Base-by-base conservation (phyloP, 2,113 vertebrate species). In the Blennius ocellaris region DNA sequence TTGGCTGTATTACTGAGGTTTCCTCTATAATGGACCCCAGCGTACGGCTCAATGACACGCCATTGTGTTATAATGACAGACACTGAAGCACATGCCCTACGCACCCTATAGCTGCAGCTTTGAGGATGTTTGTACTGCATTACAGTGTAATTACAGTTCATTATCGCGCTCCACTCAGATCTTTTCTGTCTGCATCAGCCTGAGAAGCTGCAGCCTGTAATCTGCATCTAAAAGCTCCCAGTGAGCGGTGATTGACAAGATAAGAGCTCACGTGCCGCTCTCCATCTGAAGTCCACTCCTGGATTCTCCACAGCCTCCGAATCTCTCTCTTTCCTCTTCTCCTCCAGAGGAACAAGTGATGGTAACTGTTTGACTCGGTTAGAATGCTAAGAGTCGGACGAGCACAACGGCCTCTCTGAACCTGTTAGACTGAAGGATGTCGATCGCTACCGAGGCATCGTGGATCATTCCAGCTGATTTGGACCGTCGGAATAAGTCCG, bases 341-440 rank as follows among this genome's bases (percentile, higher is more conserved):
- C 4, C 21, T 30, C 21, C 39, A 76, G 36, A 61, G 51, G 68
- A 73, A 81, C 55, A 60, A 80, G 51, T 21, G 12, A 60, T 44
- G 38, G 40, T 47, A 61, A 61, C 76, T 58, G 50, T 77, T 56
- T 77, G 68, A 86, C 83, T 69, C 73, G 77, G 84, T 81, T 74
- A 78, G 17, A 75, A 78, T 69, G 87, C 83, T 83, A 84, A 41
- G 56, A 78, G 37, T 59, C 45, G 76, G 72, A 86, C 89, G 79
- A 80, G 45, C 58, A 39, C 58, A 38, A 68, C 68, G 60, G 38
- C 76, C 54, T 56, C 78, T 52, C 62, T 38, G 1, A 73, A 63
- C 71, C 79, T 68, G 83, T 76, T 76, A 87, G 73, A 77, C 62
- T 64, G 21, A 30, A 30, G 21, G 21, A 76, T 71, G 84, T 75